phyloP scores from a whole-genome alignment of 2,113 vertebrate species.

The Amblyornis subalaris region DNA sequence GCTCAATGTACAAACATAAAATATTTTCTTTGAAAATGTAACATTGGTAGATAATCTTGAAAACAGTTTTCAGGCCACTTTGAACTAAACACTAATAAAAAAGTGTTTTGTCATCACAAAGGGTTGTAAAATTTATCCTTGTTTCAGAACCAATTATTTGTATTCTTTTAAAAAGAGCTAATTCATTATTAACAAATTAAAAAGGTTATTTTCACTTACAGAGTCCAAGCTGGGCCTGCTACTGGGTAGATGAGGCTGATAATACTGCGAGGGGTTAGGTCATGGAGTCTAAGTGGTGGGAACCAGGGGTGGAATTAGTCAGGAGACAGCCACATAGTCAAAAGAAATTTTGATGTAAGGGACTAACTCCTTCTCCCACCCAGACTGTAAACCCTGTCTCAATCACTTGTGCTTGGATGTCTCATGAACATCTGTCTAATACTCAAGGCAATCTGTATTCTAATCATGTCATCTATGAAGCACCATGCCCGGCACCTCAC shows the following conservation, averaged over 20 bases:
- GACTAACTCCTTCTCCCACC: background rate
- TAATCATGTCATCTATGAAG: background rate
- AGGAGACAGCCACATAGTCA: background rate
- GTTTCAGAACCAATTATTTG: background rate
- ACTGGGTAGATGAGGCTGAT: background rate
- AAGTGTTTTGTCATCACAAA: background rate
- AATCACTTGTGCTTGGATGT: background rate
- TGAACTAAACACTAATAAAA: background rate
- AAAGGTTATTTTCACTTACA: background rate
- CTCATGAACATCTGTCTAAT: background rate
- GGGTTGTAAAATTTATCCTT: background rate
- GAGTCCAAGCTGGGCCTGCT: background rate
- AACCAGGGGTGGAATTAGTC: background rate
- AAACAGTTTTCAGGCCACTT: background rate
- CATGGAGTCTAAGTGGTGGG: background rate
- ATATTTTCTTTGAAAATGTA: background rate
- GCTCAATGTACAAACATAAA: background rate
- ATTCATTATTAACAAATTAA: background rate
- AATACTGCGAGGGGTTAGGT: no score
- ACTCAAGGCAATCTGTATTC: background rate
- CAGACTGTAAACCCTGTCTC: background rate
- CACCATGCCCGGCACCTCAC: background rate
- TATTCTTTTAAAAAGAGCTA: background rate
- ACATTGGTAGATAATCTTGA: background rate
- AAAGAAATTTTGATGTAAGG: background rate